These are phyloP conservation scores for Amblyjoppa proteus DNA, from an alignment of 2,888 invertebrate genomes.

Conservation along the genomic window DNA sequence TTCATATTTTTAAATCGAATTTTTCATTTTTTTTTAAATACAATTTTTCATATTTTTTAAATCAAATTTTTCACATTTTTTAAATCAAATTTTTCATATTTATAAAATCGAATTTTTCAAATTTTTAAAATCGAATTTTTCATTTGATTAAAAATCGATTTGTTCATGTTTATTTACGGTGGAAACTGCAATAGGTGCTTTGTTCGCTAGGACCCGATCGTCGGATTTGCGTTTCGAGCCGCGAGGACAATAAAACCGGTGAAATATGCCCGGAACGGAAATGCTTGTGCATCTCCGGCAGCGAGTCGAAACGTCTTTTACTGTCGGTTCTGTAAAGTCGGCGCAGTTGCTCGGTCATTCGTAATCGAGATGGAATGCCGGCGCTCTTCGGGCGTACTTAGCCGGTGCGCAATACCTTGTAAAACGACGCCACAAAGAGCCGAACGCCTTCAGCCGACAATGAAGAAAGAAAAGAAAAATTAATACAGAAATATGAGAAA, in stretches of 20 bases:
- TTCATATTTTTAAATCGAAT: too few relatives aligned
- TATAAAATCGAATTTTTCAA: neutral
- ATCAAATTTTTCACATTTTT: neutral
- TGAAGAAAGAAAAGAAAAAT: neutral
- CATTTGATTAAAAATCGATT: too few relatives aligned
- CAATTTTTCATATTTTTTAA: too few relatives aligned
- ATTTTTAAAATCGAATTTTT: neutral
- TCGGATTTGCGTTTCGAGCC: neutral
- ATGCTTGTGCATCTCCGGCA: neutral
- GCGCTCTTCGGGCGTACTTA: neutral
- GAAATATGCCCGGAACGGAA: neutral
- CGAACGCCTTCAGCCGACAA: neutral
- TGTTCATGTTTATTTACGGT: neutral
- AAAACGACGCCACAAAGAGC: neutral
- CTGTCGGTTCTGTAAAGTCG: neutral
- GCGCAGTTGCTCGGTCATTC: slow-evolving; percentile 5
- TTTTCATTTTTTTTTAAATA: neutral
- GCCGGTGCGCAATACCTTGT: neutral
- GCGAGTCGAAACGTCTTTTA: neutral
- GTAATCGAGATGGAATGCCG: slow-evolving; percentile 7
- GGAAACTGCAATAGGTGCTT: neutral
- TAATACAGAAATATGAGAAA: neutral
- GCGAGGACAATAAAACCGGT: neutral
- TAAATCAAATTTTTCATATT: too few relatives aligned
- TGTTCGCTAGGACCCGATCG: neutral